A percentile compares a stretch with the other conserved stretches of the same genome.
Conservation (phyloP, 2,797 vertebrate species). For the Limnodromus scolopaceus region DNA sequence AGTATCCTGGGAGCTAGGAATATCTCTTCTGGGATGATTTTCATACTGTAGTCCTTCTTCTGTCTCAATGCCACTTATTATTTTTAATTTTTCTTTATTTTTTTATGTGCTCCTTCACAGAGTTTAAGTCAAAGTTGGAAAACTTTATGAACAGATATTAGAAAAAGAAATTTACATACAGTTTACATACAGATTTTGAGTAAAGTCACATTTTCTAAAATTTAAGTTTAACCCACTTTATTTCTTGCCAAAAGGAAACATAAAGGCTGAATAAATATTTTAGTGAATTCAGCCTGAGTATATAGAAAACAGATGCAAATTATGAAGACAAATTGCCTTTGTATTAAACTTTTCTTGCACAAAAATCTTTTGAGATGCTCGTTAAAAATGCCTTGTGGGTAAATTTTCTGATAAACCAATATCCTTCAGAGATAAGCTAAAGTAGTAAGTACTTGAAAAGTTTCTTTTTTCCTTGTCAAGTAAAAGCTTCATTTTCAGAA, state of each 20-base stretch:
- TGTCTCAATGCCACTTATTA: background rate
- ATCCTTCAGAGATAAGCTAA: background rate
- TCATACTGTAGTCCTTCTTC: background rate
- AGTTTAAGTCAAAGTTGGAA: background rate
- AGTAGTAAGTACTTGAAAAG: background rate
- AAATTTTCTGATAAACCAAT: conserved; percentile 24
- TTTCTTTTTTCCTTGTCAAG: background rate
- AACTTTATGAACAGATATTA: background rate
- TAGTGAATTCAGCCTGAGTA: conserved; percentile 23
- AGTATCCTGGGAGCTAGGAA: background rate
- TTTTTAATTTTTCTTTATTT: background rate
- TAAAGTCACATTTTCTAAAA: background rate
- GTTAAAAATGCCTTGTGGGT: conserved; percentile 55
- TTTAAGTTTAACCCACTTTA: conserved; percentile 23
- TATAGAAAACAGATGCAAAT: conserved; percentile 53
- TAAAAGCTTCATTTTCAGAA: background rate
- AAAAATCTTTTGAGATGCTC: conserved; percentile 6
- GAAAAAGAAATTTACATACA: background rate
- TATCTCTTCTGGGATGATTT: background rate
- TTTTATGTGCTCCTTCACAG: background rate
- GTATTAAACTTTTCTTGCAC: conserved; percentile 36
- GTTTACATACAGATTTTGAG: background rate
- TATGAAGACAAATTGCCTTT: conserved; percentile 48
- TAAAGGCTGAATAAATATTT: conserved; percentile 56
- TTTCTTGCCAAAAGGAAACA: conserved; percentile 50